Evolutionary conservation across 1,140 invertebrate genomes (phyloP), one percentile per base, ranked within the genome.

Genomic region (Psix sp.): DNA sequence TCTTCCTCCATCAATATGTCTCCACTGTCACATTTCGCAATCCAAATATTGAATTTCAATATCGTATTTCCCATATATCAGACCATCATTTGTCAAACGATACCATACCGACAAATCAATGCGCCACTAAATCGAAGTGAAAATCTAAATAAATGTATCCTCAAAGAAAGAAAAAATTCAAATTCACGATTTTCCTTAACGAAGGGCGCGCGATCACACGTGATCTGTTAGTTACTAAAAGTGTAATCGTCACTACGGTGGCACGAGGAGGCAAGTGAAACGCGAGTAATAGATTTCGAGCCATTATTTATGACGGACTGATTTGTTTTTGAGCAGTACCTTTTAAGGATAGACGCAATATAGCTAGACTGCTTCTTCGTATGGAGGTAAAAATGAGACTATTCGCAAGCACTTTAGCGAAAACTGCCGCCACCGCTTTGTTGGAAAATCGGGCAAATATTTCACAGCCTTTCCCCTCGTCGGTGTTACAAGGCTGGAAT

Each of bases 401-500:
- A 77, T 83, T 82, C 80, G 72, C 76, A 68, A 73, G 80, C 78
- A 80, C 82, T 82, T 82, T 80, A 75, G 77, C 70, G 62, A 67
- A 75, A 81, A 77, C 75, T 70, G 48, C 73, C 54, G 43, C 40
- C 56, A 48, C 38, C 79, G 77, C 77, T 83, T 82, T 82, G 80
- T 81, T 68, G 80, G 77, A 62, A 81, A 83, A 83, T 83, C 74
- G 78, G 48, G 72, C 62, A 71, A 71, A 82, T 82, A 82, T 79
- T 81, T 83, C 80, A 83, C 59, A 36, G 57, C 66, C 57, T 78
- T 78, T 77, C 43, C 77, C 63, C 33, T 45, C 76, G 72, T 77
- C 67, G 72, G 74, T 71, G 65, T 77, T 76, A 80, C 71, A 73
- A 77, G 63, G 73, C 56, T 39, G 52, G 45, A 36, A 33, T 52